These are phyloP conservation scores for Podarcis raffonei DNA, from an alignment of 2,113 vertebrate genomes.

Conservation along the genomic window DNA sequence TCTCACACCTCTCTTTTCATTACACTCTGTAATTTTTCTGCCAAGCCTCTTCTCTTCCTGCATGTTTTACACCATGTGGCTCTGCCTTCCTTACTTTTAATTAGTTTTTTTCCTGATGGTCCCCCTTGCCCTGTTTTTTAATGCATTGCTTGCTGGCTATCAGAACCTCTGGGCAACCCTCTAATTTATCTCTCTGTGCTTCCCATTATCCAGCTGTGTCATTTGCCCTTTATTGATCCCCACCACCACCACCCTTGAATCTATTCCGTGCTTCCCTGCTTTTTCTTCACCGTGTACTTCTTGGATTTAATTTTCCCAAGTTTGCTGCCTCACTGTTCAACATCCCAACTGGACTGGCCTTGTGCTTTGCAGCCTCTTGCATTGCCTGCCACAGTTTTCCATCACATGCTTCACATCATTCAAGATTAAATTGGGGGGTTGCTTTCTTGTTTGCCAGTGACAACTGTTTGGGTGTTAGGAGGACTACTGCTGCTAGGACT, in stretches of 20 bases:
- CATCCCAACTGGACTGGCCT: background rate
- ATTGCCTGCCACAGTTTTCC: background rate
- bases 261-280: slow-evolving; percentile 16
- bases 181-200: slow-evolving; percentile 57
- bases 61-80: slow-evolving; percentile 58
- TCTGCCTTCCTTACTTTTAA: slow-evolving; percentile 67
- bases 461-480: background rate
- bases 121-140: slow-evolving; percentile 63
- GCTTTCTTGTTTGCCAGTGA: background rate
- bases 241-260: slow-evolving; percentile 30
- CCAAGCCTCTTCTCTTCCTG: slow-evolving; percentile 33
- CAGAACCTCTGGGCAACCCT: slow-evolving; percentile 61
- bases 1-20: slow-evolving; percentile 31
- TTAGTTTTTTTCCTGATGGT: slow-evolving; percentile 57
- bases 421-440: background rate
- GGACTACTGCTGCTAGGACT: background rate
- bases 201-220: slow-evolving; percentile 16
- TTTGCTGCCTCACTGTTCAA: slow-evolving; percentile 28
- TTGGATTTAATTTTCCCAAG: background rate
- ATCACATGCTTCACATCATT: background rate
- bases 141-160: slow-evolving; percentile 62
- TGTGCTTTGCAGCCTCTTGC: background rate
- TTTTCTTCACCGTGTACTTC: background rate
- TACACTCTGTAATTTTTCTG: slow-evolving; percentile 31
- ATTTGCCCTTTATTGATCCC: slow-evolving; percentile 62